phyloP scores from a whole-genome alignment of 2,888 invertebrate genomes.

The Acrobasis consociella region DNA sequence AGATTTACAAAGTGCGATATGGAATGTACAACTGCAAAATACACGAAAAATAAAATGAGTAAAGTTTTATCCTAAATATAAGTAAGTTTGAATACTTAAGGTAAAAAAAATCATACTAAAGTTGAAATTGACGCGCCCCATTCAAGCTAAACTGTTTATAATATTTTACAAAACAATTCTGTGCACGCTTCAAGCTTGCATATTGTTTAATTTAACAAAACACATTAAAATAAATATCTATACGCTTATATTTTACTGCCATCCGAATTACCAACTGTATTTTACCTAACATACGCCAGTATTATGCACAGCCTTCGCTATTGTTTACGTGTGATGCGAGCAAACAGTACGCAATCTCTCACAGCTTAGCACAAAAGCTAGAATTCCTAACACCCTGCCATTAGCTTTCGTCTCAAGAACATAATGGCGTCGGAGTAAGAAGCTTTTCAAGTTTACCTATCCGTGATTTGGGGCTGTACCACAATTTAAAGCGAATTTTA shows the following conservation, averaged over 20 bases:
- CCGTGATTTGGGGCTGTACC: conserved; percentile 23
- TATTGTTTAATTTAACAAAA: too few relatives aligned
- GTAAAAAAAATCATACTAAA: too few relatives aligned
- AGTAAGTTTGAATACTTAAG: too few relatives aligned
- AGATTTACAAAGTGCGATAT: conserved; percentile 80
- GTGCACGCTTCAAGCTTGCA: too few relatives aligned
- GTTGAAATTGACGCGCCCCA: too few relatives aligned
- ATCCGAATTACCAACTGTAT: background rate
- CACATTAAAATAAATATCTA: background rate
- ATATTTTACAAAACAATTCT: too few relatives aligned
- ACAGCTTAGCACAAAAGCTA: conserved; percentile 37
- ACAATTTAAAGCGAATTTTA: too few relatives aligned
- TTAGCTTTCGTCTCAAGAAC: conserved; percentile 75
- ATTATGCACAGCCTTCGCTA: conserved; percentile 1
- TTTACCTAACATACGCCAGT: background rate
- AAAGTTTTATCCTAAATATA: background rate
- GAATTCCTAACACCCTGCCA: conserved; percentile 52
- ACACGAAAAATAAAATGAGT: conserved; percentile 24
- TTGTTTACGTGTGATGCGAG: conserved; percentile 26
- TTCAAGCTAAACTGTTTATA: too few relatives aligned
- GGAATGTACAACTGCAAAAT: conserved; percentile 76
- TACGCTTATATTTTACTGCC: background rate
- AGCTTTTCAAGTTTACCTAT: conserved; percentile 41
- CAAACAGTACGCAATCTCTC: conserved; percentile 31
- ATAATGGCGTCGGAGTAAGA: conserved; percentile 60